Evolutionary conservation across 1,140 invertebrate species (phyloP).

Genomic region (Delia radicum): DNA sequence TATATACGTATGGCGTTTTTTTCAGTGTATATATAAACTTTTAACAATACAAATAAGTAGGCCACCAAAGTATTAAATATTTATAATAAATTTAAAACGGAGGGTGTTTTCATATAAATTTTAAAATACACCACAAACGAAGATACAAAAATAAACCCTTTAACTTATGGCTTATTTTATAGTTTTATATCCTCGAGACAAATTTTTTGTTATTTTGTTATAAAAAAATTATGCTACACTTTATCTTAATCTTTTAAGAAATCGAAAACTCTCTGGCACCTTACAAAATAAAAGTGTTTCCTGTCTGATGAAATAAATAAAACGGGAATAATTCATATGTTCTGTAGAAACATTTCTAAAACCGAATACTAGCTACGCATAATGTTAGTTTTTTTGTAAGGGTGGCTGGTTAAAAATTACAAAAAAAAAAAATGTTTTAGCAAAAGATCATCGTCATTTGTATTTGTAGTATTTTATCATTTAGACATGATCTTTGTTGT

Average conservation of each 20-base stretch:
- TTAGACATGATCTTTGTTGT: not conserved
- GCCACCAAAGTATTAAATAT: not conserved
- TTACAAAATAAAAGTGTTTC: conserved; percentile 1
- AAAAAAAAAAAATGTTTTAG: not conserved
- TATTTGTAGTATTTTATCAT: not conserved
- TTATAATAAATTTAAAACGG: not conserved
- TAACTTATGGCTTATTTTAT: conserved; percentile 17
- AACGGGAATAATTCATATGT: not conserved
- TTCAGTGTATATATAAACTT: no score
- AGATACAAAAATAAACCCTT: not conserved
- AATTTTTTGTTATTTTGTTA: not conserved
- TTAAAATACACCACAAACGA: not conserved
- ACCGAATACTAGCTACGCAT: not conserved
- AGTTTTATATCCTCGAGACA: conserved; percentile 15
- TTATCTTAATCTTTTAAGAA: conserved; percentile 22
- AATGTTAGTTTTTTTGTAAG: not conserved
- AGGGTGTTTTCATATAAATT: conserved; percentile 4
- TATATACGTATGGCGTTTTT: no score
- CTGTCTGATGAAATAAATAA: conserved; percentile 3
- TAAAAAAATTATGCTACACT: not conserved
- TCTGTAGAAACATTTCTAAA: no score
- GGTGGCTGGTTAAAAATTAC: not conserved
- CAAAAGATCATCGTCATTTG: not conserved
- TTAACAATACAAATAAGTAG: not conserved
- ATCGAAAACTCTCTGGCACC: conserved; percentile 1